These are phyloP conservation scores for Cossypha heuglini DNA, from an alignment of 2,797 vertebrate genomes.

Conservation along the genomic window DNA sequence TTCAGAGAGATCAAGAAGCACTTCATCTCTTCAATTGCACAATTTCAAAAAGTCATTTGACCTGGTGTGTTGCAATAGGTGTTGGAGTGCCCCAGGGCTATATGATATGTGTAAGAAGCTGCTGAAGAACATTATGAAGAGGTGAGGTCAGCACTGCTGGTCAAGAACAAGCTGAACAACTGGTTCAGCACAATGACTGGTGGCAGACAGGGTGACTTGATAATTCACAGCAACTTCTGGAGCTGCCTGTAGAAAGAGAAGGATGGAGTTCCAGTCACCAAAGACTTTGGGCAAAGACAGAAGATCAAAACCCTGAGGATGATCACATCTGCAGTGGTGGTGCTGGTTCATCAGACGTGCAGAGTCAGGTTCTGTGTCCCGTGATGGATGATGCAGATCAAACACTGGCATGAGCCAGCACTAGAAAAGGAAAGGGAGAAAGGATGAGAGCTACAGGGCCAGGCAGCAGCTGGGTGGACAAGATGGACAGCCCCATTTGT, in stretches of 20 bases:
- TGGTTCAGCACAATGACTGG: slow-evolving; percentile 43
- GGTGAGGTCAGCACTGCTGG: slow-evolving; percentile 65
- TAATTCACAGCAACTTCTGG: slow-evolving; percentile 12
- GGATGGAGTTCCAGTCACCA: not conserved
- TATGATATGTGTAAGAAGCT: slow-evolving; percentile 59
- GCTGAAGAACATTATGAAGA: slow-evolving; percentile 42
- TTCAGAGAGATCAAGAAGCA: slow-evolving; percentile 1
- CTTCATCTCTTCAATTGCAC: slow-evolving; percentile 16
- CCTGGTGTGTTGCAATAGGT: not conserved
- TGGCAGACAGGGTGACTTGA: slow-evolving; percentile 5
- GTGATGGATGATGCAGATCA: not conserved
- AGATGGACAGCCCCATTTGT: not conserved
- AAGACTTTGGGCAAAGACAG: not conserved
- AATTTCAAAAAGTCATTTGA: slow-evolving; percentile 47
- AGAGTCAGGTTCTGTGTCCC: not conserved
- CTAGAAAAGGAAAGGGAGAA: not conserved
- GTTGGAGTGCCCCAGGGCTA: slow-evolving; percentile 45
- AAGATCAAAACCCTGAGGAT: not conserved
- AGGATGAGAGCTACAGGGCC: not conserved
- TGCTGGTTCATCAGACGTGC: not conserved
- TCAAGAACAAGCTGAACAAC: slow-evolving; percentile 60
- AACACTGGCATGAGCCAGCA: not conserved
- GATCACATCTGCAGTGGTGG: not conserved
- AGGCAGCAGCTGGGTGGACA: not conserved
- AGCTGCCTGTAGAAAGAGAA: not conserved